Evolutionary conservation across 1,140 invertebrate genomes (phyloP).

Genomic region (Bombus terrestris): DNA sequence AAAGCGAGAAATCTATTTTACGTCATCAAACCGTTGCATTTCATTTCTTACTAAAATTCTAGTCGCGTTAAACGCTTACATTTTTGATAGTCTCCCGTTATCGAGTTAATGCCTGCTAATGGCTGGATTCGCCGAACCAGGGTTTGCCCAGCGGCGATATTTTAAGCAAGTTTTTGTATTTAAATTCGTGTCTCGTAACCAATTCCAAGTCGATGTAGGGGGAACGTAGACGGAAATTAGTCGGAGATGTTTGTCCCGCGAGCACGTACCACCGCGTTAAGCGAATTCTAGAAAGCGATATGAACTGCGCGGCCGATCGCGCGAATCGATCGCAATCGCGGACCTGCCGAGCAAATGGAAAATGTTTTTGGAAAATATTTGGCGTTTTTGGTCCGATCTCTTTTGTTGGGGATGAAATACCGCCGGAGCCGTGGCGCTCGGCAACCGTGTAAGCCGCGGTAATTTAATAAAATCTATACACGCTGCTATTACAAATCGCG

Average conservation of each 20-base stretch:
- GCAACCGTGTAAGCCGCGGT: conserved; percentile 26
- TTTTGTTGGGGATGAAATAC: conserved; percentile 34
- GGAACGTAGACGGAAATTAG: too few species aligned
- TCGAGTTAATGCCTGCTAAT: not conserved
- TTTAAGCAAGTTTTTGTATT: not conserved
- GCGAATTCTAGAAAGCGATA: not conserved
- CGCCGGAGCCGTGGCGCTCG: not conserved
- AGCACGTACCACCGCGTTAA: too few species aligned
- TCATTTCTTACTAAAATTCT: not conserved
- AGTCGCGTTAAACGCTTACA: not conserved
- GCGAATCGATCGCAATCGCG: conserved; percentile 10
- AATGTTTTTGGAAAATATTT: conserved; percentile 19
- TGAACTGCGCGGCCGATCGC: not conserved
- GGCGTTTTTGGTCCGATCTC: not conserved
- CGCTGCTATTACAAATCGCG: conserved; percentile 36
- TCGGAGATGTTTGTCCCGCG: too few species aligned
- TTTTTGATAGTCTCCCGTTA: not conserved
- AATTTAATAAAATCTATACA: conserved; percentile 44
- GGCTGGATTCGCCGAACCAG: not conserved
- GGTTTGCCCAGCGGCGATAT: not conserved
- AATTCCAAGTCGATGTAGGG: too few species aligned
- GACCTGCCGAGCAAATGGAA: not conserved
- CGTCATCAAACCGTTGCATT: not conserved
- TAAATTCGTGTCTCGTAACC: not conserved
- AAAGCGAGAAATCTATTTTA: not conserved